These are phyloP conservation scores for Oreonectes daqikongensis DNA, from an alignment of 2,797 vertebrate species.

Conservation along the genomic window DNA sequence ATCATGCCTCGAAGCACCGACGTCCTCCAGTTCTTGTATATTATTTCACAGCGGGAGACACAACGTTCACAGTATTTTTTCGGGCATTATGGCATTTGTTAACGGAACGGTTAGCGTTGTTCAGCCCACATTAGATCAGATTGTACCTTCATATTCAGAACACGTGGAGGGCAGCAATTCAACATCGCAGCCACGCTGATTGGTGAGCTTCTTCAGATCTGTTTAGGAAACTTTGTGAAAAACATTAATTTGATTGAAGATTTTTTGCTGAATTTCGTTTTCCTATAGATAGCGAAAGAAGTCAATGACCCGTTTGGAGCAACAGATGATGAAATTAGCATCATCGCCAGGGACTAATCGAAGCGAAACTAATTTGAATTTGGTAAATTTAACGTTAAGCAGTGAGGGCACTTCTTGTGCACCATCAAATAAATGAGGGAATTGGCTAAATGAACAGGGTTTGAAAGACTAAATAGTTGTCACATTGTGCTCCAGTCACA, in stretches of 20 bases:
- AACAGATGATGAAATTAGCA: conserved; percentile 59
- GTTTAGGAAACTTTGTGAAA: not conserved
- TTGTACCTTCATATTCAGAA: not conserved
- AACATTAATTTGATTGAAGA: not conserved
- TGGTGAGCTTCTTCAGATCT: not conserved
- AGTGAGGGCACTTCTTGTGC: conserved; percentile 49
- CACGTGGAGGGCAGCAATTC: not conserved
- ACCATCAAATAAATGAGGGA: conserved; percentile 51
- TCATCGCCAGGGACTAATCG: conserved; percentile 45
- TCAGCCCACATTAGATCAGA: not conserved
- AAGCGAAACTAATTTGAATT: conserved; percentile 59
- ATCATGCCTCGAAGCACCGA: not conserved
- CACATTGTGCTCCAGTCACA: conserved; percentile 21
- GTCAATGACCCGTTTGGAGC: conserved; percentile 45
- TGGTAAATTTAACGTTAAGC: conserved; percentile 61
- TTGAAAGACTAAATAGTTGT: conserved; percentile 35
- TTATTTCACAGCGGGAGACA: conserved; percentile 9
- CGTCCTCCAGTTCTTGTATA: not conserved
- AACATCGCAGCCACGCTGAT: not conserved
- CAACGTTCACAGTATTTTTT: not conserved
- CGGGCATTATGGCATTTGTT: not conserved
- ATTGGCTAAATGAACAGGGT: conserved; percentile 54
- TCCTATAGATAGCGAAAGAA: conserved; percentile 24
- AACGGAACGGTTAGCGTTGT: not conserved
- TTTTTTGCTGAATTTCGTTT: conserved; percentile 5